Evolutionary conservation across 2,888 invertebrate genomes (phyloP).

Genomic region (Drosophila percnosoma): DNA sequence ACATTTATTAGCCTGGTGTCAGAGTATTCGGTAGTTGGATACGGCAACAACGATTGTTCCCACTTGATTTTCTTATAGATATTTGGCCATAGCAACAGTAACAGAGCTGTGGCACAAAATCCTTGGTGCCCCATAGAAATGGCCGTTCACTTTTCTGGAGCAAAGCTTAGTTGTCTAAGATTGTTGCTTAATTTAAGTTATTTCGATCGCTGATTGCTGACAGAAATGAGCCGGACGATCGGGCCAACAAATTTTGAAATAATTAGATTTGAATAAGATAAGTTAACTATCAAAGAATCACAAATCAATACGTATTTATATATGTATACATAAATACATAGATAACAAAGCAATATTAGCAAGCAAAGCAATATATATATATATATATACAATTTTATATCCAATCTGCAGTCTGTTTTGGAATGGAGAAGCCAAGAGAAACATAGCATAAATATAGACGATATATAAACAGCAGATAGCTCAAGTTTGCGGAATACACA

Average conservation of each 20-base stretch:
- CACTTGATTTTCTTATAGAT: neutral
- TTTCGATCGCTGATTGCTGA: neutral
- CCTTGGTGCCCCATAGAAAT: neutral
- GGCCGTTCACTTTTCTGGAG: neutral
- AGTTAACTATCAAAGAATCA: too few relatives aligned
- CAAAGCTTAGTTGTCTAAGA: neutral
- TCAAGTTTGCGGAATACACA: slow-evolving; percentile 16
- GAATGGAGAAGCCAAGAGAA: neutral
- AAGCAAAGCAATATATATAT: neutral
- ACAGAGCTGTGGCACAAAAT: neutral
- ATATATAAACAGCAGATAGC: neutral
- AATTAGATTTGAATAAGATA: neutral
- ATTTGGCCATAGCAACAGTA: neutral
- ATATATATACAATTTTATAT: neutral
- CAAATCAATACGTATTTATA: too few relatives aligned
- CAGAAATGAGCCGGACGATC: neutral
- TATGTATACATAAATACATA: neutral
- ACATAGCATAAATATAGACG: neutral
- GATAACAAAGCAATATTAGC: neutral
- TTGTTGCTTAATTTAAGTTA: neutral
- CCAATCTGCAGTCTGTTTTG: neutral
- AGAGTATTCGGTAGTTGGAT: neutral
- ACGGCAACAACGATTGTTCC: neutral
- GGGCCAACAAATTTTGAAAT: neutral
- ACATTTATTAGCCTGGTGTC: neutral